Percentiles rank a stretch among this genome's conserved stretches.
Evolutionary conservation across 2,888 invertebrate species (phyloP).

Genomic region (Lasioglossum figueresi): DNA sequence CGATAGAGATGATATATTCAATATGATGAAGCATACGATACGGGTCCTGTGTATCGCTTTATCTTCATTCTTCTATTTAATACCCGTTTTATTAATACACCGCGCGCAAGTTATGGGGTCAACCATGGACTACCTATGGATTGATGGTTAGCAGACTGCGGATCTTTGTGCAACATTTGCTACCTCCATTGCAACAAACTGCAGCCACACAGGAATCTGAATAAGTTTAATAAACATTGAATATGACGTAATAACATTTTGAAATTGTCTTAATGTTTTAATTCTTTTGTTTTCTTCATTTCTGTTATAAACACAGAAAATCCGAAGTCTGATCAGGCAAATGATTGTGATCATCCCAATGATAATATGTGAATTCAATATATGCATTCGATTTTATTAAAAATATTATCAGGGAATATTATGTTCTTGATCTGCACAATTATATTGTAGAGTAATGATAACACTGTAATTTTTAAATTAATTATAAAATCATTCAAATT

Average conservation of each 20-base stretch:
- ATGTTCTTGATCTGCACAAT: no score
- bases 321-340: no score
- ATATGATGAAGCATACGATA: background rate
- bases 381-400: no score
- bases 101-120: background rate
- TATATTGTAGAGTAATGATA: no score
- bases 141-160: background rate
- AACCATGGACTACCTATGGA: background rate
- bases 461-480: no score
- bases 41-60: background rate
- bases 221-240: no score
- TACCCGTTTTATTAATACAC: background rate
- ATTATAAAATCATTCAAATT: no score
- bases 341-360: no score
- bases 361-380: no score
- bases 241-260: background rate
- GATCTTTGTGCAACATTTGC: background rate
- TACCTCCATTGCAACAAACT: background rate
- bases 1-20: slow-evolving; percentile 3
- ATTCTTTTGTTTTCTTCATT: no score
- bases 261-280: background rate
- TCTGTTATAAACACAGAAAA: no score
- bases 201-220: background rate
- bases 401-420: no score
- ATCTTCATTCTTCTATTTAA: background rate